phyloP scores from a whole-genome alignment of 2,888 invertebrate species.

The Polymixis lichenea region DNA sequence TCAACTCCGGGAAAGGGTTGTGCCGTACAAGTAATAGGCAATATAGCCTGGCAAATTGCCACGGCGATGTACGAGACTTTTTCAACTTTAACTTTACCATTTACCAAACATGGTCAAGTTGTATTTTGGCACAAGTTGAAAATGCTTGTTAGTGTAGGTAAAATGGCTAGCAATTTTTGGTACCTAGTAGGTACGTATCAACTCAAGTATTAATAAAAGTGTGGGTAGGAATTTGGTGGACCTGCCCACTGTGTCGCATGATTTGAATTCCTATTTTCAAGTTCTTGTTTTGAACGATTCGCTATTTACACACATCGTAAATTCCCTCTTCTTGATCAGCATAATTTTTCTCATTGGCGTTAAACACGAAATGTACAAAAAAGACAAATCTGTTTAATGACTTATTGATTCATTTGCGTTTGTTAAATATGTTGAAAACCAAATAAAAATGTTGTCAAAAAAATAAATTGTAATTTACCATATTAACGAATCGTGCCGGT shows the following conservation, averaged over 20 bases:
- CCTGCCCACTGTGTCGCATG: constrained; percentile 7
- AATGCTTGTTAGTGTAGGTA: constrained; percentile 32
- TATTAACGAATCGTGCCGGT: constrained; percentile 37
- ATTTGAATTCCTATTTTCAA: constrained; percentile 30
- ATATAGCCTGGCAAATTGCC: constrained; percentile 55
- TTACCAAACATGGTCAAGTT: constrained; percentile 38
- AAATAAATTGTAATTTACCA: constrained; percentile 51
- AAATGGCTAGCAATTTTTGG: constrained; percentile 4
- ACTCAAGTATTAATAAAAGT: constrained; percentile 18
- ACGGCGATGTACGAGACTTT: constrained; percentile 38
- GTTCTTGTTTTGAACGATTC: constrained; percentile 31
- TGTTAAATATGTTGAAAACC: constrained; percentile 19
- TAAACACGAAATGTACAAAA: constrained; percentile 14
- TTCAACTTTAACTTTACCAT: constrained; percentile 40
- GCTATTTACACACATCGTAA: constrained; percentile 30
- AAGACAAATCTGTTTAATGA: constrained; percentile 18
- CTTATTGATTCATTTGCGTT: constrained; percentile 24
- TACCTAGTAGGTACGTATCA: not conserved
- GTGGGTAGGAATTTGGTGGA: not conserved
- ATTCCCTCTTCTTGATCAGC: constrained; percentile 35
- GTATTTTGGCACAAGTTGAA: constrained; percentile 44
- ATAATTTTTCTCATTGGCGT: constrained; percentile 6
- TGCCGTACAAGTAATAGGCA: constrained; percentile 48
- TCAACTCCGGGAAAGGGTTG: constrained; percentile 28
- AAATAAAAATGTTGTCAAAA: constrained; percentile 24